Evolutionary conservation across 2,888 invertebrate species (phyloP).

Genomic region (Amphimallon solstitiale): DNA sequence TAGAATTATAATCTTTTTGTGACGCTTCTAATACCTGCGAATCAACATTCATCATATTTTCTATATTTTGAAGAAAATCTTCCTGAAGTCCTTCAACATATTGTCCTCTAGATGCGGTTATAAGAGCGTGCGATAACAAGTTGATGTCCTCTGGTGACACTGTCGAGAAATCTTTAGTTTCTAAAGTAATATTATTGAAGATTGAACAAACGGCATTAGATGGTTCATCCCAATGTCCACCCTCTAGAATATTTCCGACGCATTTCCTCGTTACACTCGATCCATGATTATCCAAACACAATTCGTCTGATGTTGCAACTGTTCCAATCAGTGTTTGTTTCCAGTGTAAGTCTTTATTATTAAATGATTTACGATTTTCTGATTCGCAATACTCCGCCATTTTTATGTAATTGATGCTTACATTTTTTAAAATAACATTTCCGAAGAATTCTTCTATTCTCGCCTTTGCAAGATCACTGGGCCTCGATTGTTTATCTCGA

Average conservation of each 20-base stretch:
- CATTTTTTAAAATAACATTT: background rate
- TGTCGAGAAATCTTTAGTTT: background rate
- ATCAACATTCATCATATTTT: constrained; percentile 24
- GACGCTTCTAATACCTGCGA: background rate
- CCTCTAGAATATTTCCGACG: constrained; percentile 16
- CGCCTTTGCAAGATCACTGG: no score
- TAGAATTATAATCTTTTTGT: constrained; percentile 20
- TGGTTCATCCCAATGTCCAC: constrained; percentile 11
- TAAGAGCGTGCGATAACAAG: constrained; percentile 13
- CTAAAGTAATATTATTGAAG: background rate
- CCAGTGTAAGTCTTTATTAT: background rate
- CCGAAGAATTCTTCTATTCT: background rate
- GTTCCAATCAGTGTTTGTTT: constrained; percentile 7
- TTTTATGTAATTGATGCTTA: background rate
- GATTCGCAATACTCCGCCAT: constrained; percentile 19
- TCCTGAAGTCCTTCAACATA: background rate
- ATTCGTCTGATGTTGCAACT: background rate
- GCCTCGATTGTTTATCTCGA: background rate
- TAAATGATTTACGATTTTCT: background rate
- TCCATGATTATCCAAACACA: constrained; percentile 22
- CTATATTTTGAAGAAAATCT: constrained; percentile 7
- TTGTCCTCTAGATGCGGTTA: no score
- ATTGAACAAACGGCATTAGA: constrained; percentile 1
- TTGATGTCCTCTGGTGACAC: constrained; percentile 23
- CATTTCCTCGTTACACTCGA: constrained; percentile 12